Evolutionary conservation across 1,140 invertebrate species (phyloP).

Genomic region (Cotesia glomerata): DNA sequence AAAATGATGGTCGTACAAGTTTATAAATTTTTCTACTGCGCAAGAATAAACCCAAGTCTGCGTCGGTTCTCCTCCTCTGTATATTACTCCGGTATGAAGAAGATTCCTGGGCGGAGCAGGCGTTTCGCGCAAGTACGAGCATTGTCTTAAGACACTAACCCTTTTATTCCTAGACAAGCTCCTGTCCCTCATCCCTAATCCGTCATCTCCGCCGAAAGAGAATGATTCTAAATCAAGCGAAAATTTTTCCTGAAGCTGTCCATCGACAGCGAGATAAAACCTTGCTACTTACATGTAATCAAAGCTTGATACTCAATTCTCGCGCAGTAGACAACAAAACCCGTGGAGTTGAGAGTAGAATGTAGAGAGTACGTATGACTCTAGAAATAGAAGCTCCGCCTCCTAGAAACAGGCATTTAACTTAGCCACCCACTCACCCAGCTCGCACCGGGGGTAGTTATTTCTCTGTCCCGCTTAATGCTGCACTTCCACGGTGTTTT

Average conservation of each 20-base stretch:
- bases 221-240: too few relatives aligned
- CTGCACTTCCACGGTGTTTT: slow-evolving; percentile 11
- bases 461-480: background rate
- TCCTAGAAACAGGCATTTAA: slow-evolving; percentile 44
- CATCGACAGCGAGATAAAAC: too few relatives aligned
- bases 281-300: too few relatives aligned
- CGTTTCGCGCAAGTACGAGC: slow-evolving; percentile 19
- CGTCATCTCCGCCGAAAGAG: too few relatives aligned
- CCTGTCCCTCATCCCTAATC: background rate
- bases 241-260: too few relatives aligned
- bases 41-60: slow-evolving; percentile 29
- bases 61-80: slow-evolving; percentile 29
- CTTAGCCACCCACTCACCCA: background rate
- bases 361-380: background rate
- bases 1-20: too few relatives aligned
- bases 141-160: slow-evolving; percentile 16
- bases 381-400: slow-evolving; percentile 61
- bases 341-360: too few relatives aligned
- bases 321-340: too few relatives aligned
- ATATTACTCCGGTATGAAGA: slow-evolving; percentile 2
- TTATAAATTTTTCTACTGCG: slow-evolving; percentile 8
- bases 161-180: background rate
- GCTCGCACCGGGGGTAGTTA: background rate
- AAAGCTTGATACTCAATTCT: too few relatives aligned
- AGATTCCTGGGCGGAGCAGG: slow-evolving; percentile 24